Conservation (phyloP, 2,888 invertebrate species). For the Hypomecis punctinalis region DNA sequence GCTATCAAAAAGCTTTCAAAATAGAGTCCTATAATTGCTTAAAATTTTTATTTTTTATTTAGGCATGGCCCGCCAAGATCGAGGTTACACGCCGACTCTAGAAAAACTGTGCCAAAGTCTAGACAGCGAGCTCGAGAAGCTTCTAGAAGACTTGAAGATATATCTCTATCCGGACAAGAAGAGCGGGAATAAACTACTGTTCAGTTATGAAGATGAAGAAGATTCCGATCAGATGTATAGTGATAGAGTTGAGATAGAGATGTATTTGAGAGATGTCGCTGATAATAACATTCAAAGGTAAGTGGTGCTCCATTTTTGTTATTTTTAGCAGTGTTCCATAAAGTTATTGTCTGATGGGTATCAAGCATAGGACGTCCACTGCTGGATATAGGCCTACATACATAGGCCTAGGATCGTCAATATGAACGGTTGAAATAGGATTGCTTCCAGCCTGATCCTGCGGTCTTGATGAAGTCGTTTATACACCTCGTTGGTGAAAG, state of each 20-base stretch:
- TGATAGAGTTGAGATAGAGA: conserved; percentile 80
- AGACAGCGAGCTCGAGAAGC: conserved; percentile 85
- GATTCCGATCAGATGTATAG: conserved; percentile 68
- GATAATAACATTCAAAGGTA: conserved; percentile 79
- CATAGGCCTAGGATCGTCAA: no score
- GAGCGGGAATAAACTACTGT: conserved; percentile 57
- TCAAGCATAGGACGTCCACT: no score
- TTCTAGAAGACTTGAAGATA: conserved; percentile 88
- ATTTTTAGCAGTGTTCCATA: no score
- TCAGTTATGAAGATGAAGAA: conserved; percentile 71
- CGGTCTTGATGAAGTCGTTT: no score
- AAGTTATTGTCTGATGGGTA: no score
- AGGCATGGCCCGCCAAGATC: conserved; percentile 90
- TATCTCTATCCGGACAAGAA: conserved; percentile 86
- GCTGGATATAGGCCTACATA: no score
- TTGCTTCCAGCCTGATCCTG: no score
- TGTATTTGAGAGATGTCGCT: conserved; percentile 80
- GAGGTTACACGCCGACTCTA: conserved; percentile 90
- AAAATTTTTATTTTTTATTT: conserved; percentile 10
- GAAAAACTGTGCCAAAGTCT: conserved; percentile 88
- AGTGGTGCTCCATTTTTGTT: conserved; percentile 16
- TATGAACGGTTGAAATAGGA: no score
- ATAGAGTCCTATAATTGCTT: no score
- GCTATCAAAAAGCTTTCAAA: no score
- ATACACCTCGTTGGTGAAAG: no score